A percentile compares a stretch with the other conserved stretches of the same genome.
These are phyloP conservation scores for Equus quagga DNA, from an alignment of 2,113 vertebrate species.

Conservation along the genomic window DNA sequence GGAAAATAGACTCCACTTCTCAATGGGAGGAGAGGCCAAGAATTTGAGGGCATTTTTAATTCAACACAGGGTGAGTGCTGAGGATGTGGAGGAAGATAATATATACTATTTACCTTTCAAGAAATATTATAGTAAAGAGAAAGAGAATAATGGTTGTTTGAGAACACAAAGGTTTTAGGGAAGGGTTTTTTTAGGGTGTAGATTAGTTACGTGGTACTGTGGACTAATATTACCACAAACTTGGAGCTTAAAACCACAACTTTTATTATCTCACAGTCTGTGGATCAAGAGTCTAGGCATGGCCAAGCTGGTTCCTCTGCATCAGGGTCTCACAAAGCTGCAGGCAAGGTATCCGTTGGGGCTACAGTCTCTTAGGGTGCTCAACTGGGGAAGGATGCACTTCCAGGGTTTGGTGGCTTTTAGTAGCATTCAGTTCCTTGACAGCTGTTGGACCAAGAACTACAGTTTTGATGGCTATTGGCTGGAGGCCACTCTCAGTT, in stretches of 20 bases:
- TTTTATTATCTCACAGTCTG: neutral
- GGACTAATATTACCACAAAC: neutral
- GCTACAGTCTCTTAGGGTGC: neutral
- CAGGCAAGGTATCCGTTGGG: neutral
- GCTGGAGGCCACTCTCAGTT: neutral
- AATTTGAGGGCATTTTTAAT: neutral
- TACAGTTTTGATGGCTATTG: neutral
- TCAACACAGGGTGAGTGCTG: neutral
- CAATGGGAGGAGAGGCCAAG: neutral
- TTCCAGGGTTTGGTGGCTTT: neutral
- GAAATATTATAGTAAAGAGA: neutral
- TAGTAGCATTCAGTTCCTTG: neutral
- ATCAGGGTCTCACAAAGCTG: neutral
- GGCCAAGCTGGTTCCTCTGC: neutral
- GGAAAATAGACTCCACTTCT: neutral
- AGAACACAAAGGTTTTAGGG: neutral
- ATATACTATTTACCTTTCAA: neutral
- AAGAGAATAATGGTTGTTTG: neutral
- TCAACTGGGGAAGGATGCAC: neutral
- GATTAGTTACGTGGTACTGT: neutral
- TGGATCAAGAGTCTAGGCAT: neutral
- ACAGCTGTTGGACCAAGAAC: neutral
- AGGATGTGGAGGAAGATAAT: neutral
- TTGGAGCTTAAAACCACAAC: neutral
- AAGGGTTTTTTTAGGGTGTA: neutral